Base-by-base conservation (phyloP, 1,140 invertebrate genomes). In the Chironomus striatipennis region DNA sequence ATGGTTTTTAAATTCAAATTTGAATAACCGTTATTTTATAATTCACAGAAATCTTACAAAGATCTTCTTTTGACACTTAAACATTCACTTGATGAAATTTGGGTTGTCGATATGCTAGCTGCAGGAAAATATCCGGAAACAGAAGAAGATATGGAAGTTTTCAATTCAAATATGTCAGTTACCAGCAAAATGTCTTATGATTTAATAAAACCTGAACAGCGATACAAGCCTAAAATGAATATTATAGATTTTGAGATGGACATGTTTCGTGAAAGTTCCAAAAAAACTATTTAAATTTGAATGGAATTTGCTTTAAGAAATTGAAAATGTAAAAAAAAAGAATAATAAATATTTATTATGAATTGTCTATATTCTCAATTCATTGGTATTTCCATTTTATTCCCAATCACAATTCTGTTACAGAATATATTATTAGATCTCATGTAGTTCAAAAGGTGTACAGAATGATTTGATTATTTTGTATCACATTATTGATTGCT, bases 31-130 rank as follows among this genome's bases (percentile, higher is more conserved):
- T 47, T 12, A 20, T 70, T 75, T 74, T 64, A 24, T n/a, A n/a
- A n/a, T 81, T 81, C 74, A 12, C 47, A 57, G 47, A 57, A 57
- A 57, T 57, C 12, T 5, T 81, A 85, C 78, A 80, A 77, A 42
- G 78, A 79, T 74, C 73, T 86, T 42, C 76, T 87, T 7, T 81
- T 81, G 57, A 78, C 82, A 73, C 83, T 88, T 79, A 83, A 83
- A 75, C 79, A 82, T 6, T 81, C 83, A 57, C 83, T 86, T 43
- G 84, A 84, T 76, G 81, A 83, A 57, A 87, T 87, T 75, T 87
- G 86, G 86, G 84, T 80, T 7, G 81, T 84, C 43, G 84, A 86
- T 73, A 78, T 87, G 43, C 79, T 83, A 57, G 75, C 76, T 8
- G 43, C 74, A 75, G 74, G 42, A 64, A 76, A 57, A 47, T 75